Conservation (phyloP, 2,888 invertebrate genomes). For the Drosophila monieri region DNA sequence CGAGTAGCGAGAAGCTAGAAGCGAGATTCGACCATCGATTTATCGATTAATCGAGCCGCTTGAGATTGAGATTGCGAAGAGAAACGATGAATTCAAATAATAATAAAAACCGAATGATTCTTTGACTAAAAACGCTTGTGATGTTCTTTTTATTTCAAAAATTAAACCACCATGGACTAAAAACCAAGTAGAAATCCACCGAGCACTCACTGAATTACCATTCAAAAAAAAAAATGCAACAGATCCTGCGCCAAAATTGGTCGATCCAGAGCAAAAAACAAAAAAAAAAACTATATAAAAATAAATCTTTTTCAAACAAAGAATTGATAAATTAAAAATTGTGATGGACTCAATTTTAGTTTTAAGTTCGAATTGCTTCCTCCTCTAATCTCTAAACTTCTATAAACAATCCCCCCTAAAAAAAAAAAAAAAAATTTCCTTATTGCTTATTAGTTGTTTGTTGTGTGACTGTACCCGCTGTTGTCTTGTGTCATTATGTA, state of each 20-base stretch:
- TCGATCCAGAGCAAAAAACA: conserved; percentile 19
- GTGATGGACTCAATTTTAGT: conserved; percentile 82
- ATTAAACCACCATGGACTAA: conserved; percentile 15
- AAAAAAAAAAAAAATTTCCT: conserved; percentile 5
- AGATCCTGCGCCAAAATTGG: conserved; percentile 15
- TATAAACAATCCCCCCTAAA: conserved; percentile 5
- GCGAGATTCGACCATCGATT: conserved; percentile 18
- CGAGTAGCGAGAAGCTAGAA: conserved; percentile 14
- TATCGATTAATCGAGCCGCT: conserved; percentile 21
- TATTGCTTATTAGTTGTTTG: conserved; percentile 39
- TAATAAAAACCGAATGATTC: conserved; percentile 75
- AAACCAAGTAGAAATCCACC: conserved; percentile 54
- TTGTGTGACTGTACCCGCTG: conserved; percentile 30
- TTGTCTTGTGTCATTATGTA: conserved; percentile 34
- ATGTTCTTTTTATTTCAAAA: conserved; percentile 74
- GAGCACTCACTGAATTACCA: conserved; percentile 37
- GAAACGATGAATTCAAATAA: conserved; percentile 69
- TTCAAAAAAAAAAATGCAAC: conserved; percentile 3
- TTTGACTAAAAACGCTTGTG: conserved; percentile 85
- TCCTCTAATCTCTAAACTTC: conserved; percentile 24
- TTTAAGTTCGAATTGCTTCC: conserved; percentile 68
- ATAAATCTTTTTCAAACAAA: conserved; percentile 19
- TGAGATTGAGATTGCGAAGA: conserved; percentile 50
- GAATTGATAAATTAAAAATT: conserved; percentile 74
- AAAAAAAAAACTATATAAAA: conserved; percentile 9